phyloP scores from a whole-genome alignment of 2,113 vertebrate genomes.

The Ovibos moschatus region DNA sequence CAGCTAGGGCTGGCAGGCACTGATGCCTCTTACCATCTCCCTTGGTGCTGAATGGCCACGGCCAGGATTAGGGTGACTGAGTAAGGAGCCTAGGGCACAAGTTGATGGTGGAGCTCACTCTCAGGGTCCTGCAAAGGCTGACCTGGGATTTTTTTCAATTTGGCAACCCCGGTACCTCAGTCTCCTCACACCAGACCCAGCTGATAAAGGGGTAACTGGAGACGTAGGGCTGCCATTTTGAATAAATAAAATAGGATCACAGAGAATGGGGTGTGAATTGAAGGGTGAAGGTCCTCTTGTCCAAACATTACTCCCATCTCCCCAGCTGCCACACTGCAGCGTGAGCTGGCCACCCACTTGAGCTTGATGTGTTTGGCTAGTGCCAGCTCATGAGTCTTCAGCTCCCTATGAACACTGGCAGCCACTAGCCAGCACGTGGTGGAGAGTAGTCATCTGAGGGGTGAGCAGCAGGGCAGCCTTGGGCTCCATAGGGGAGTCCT shows the following conservation, averaged over 20 bases:
- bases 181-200: neutral
- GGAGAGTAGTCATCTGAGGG: neutral
- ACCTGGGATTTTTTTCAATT: neutral
- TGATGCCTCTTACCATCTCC: neutral
- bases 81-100: neutral
- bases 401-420: neutral
- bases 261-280: neutral
- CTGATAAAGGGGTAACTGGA: neutral
- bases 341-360: neutral
- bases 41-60: neutral
- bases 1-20: neutral
- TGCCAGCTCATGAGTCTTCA: neutral
- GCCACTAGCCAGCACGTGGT: neutral
- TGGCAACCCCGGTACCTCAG: accelerated
- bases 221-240: neutral
- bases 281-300: neutral
- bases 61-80: neutral
- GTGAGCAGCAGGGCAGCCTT: neutral
- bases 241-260: neutral
- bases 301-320: neutral
- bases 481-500: neutral
- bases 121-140: neutral
- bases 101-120: neutral
- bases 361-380: neutral
- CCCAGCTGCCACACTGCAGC: neutral